Evolutionary conservation across 2,113 vertebrate species (phyloP), one percentile per base, ranked within the genome.

Genomic region (Aptenodytes forsteri): DNA sequence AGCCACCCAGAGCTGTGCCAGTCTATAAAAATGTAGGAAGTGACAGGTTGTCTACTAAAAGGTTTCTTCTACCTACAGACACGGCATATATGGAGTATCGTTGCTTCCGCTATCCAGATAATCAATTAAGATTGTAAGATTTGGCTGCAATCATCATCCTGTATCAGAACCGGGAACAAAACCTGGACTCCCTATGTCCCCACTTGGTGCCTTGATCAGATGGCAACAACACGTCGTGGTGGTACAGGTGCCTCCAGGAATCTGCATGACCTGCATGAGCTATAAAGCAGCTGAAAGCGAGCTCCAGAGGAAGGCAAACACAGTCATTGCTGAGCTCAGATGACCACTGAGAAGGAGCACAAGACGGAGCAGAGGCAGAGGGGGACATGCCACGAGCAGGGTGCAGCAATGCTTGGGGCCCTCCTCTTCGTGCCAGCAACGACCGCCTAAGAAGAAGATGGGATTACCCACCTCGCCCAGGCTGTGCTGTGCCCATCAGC

Each of bases 31-130:
- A 77, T 23, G 50, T 18, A 70, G 49, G 54, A 92, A 95, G 58
- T 67, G 90, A 83, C 44, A 85, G 42, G 38, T 58, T 90, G 55
- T 86, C 87, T 88, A 49, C 84, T 83, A 66, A 88, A 90, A 88
- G n/a, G 16, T 56, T 88, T 90, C 22, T 90, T 58, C 49, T 83
- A 38, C 75, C 46, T 83, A 78, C 38, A 93, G 67, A 70, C 5
- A 70, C 0, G 5, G 50, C 36, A 90, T 13, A 62, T 40, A 70
- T 69, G 38, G 5, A 77, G n/a, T 40, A 42, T 25, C 4, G 0
- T 18, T 83, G 32, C 36, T 79, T 87, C 47, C 18, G 10, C 47
- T 87, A 55, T 11, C 36, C 56, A 76, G n/a, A 59, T 59, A 78
- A 75, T 75, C 49, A 81, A 87, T 64, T 21, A 78, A 47, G 32